These are phyloP conservation scores for Aldrovandia affinis DNA, from an alignment of 2,797 vertebrate genomes.

Conservation along the genomic window DNA sequence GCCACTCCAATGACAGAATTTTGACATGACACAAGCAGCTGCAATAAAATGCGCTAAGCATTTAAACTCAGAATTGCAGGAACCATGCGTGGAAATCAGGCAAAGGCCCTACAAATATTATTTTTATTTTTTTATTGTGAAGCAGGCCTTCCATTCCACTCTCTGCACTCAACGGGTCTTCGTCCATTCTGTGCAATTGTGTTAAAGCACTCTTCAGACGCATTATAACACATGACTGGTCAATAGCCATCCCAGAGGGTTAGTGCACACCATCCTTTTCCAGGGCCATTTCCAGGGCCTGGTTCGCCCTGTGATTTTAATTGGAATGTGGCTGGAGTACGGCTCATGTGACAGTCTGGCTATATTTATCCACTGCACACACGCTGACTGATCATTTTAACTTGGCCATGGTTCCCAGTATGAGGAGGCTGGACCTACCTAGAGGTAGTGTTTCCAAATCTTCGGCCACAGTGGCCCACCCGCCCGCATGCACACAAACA, in stretches of 20 bases:
- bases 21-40: neutral
- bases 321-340: conserved; percentile 13
- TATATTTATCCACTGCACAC: conserved; percentile 32
- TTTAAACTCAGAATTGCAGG: neutral
- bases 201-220: neutral
- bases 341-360: conserved; percentile 28
- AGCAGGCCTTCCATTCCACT: neutral
- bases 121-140: neutral
- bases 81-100: neutral
- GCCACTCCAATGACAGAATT: neutral
- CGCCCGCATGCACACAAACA: neutral
- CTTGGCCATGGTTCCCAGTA: neutral
- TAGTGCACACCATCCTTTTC: neutral
- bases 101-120: no score
- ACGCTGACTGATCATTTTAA: conserved; percentile 30
- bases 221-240: neutral
- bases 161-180: neutral
- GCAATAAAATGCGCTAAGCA: neutral
- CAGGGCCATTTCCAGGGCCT: neutral
- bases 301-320: conserved; percentile 2
- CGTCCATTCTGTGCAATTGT: neutral
- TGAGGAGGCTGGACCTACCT: neutral
- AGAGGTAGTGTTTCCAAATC: neutral
- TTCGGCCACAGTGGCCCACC: neutral
- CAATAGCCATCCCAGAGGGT: neutral